phyloP scores from a whole-genome alignment of 1,140 invertebrate genomes.

The Chlorops oryzae region DNA sequence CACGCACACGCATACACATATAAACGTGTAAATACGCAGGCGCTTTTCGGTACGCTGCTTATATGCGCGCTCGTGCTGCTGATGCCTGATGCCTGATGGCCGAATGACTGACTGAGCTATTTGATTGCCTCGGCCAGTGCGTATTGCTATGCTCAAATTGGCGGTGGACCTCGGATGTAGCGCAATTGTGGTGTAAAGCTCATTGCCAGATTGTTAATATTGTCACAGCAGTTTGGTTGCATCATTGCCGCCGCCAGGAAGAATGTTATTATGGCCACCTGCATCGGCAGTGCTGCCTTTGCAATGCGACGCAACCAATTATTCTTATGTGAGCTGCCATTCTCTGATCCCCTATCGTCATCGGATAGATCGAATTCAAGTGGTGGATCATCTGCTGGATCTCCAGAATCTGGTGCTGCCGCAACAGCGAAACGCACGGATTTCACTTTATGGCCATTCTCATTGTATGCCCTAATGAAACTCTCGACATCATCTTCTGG shows the following conservation, averaged over 20 bases:
- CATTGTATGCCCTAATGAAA: no score
- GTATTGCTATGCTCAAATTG: slow-evolving; percentile 63
- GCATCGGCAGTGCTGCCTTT: slow-evolving; percentile 70
- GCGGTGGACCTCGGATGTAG: slow-evolving; percentile 78
- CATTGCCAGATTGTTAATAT: slow-evolving; percentile 73
- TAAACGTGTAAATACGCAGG: no score
- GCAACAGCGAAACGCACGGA: slow-evolving; percentile 14
- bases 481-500: no score
- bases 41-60: no score
- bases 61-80: no score
- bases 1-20: no score
- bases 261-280: slow-evolving; percentile 73
- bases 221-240: slow-evolving; percentile 78
- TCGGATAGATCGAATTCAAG: slow-evolving; percentile 32
- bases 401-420: slow-evolving; percentile 21
- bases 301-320: slow-evolving; percentile 71
- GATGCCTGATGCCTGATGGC: no score
- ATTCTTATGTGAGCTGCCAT: slow-evolving; percentile 50
- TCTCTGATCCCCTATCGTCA: slow-evolving; percentile 30
- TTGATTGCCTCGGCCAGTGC: no score
- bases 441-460: no score
- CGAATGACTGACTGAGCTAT: no score
- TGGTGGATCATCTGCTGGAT: slow-evolving; percentile 40
- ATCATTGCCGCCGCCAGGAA: slow-evolving; percentile 75
- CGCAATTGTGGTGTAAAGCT: slow-evolving; percentile 77